Conservation (phyloP, 2,797 vertebrate species). For the Clarias laeviceps region DNA sequence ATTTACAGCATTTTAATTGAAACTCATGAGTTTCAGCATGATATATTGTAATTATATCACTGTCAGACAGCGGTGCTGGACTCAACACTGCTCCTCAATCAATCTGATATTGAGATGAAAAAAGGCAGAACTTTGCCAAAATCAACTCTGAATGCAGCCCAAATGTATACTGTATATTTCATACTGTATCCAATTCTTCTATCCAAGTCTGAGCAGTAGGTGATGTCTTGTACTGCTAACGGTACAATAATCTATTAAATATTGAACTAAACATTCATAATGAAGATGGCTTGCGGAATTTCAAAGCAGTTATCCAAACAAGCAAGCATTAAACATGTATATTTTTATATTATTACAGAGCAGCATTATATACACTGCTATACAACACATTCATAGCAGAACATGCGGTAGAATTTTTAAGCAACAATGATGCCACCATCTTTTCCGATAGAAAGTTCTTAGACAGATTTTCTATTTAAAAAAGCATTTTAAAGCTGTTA, state of each 20-base stretch:
- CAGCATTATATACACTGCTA: slow-evolving; percentile 10
- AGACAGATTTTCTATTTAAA: background rate
- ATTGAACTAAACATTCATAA: background rate
- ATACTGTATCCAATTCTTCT: background rate
- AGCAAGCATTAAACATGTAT: slow-evolving; percentile 9
- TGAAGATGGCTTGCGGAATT: background rate
- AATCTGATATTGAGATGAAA: background rate
- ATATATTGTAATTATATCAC: slow-evolving; percentile 12
- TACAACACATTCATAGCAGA: slow-evolving; percentile 16
- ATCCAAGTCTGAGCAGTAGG: background rate
- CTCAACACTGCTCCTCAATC: background rate
- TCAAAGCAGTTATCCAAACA: background rate
- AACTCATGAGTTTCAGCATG: background rate
- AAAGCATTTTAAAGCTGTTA: background rate
- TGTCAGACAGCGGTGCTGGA: background rate
- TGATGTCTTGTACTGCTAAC: background rate
- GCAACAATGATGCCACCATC: background rate
- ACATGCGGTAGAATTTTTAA: slow-evolving; percentile 4
- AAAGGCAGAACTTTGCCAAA: background rate
- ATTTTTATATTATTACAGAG: slow-evolving; percentile 12
- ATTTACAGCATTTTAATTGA: no score
- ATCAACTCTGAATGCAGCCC: background rate
- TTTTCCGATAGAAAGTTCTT: background rate
- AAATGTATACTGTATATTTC: background rate
- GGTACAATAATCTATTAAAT: background rate